Evolutionary conservation across 2,888 invertebrate genomes (phyloP).

Genomic region (Caenorhabditis drosophilae): DNA sequence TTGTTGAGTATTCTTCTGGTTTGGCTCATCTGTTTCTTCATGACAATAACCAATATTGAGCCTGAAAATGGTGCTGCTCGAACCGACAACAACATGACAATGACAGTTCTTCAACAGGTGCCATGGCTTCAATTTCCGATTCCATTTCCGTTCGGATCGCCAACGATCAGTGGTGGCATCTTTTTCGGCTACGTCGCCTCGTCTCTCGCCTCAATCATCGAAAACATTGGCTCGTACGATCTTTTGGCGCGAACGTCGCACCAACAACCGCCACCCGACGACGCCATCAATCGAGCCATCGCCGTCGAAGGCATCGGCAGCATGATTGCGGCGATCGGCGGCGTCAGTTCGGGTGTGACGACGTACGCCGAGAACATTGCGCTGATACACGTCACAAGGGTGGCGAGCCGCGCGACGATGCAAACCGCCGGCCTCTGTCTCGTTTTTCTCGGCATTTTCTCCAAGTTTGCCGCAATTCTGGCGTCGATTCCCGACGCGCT

Average conservation of each 20-base stretch:
- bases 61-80: slow-evolving; percentile 48
- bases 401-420: slow-evolving; percentile 61
- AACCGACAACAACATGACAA: slow-evolving; percentile 54
- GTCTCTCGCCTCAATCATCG: slow-evolving; percentile 55
- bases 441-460: slow-evolving; percentile 35
- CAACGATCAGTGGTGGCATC: slow-evolving; percentile 50
- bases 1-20: slow-evolving; percentile 53
- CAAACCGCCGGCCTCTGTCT: slow-evolving; percentile 57
- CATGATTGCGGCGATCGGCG: slow-evolving; percentile 52
- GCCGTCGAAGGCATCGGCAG: slow-evolving; percentile 59
- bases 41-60: slow-evolving; percentile 54
- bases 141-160: slow-evolving; percentile 61
- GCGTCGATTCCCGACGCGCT: slow-evolving; percentile 62
- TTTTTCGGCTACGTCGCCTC: slow-evolving; percentile 60
- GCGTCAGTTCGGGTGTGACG: slow-evolving; percentile 60
- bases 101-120: slow-evolving; percentile 47
- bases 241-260: slow-evolving; percentile 49
- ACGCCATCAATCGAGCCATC: slow-evolving; percentile 60
- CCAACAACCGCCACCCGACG: slow-evolving; percentile 54
- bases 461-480: slow-evolving; percentile 58
- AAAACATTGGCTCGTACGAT: slow-evolving; percentile 54
- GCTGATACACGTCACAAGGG: slow-evolving; percentile 56
- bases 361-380: slow-evolving; percentile 63
- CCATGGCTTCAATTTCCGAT: slow-evolving; percentile 61
- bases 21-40: slow-evolving; percentile 55